A percentile compares a stretch with the other conserved stretches of the same genome.
Evolutionary conservation across 2,797 vertebrate genomes (phyloP).

Genomic region (Amniataba percoides): DNA sequence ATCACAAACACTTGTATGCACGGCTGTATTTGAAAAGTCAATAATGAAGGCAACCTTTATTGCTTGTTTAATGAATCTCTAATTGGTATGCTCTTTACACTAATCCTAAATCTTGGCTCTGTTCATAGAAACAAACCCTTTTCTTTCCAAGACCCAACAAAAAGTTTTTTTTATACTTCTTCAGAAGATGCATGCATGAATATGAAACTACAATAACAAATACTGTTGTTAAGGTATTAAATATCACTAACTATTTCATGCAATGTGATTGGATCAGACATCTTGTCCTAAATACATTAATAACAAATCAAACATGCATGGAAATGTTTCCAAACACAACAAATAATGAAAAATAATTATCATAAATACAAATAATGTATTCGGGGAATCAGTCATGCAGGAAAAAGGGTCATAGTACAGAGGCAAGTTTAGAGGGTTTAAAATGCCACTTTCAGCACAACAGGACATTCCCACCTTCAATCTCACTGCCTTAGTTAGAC

Average conservation of each 20-base stretch:
- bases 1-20: slow-evolving; percentile 23
- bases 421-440: not conserved
- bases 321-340: not conserved
- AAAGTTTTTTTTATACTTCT: not conserved
- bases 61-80: not conserved
- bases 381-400: not conserved
- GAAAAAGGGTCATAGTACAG: not conserved
- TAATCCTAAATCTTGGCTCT: not conserved
- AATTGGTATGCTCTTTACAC: not conserved
- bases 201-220: not conserved
- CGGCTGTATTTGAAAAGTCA: slow-evolving; percentile 22
- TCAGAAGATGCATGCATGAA: slow-evolving; percentile 7
- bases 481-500: not conserved
- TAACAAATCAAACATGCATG: not conserved
- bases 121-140: not conserved
- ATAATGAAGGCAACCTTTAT: slow-evolving; percentile 25
- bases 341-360: not conserved
- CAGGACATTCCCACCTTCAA: not conserved
- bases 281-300: not conserved
- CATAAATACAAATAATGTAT: not conserved
- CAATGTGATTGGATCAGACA: not conserved
- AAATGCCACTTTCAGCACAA: not conserved
- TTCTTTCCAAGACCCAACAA: not conserved
- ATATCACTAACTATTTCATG: not conserved
- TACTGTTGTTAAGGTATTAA: not conserved